phyloP scores from a whole-genome alignment of 92 coral and sea anemone species.

The Phenganax stokvisi region DNA sequence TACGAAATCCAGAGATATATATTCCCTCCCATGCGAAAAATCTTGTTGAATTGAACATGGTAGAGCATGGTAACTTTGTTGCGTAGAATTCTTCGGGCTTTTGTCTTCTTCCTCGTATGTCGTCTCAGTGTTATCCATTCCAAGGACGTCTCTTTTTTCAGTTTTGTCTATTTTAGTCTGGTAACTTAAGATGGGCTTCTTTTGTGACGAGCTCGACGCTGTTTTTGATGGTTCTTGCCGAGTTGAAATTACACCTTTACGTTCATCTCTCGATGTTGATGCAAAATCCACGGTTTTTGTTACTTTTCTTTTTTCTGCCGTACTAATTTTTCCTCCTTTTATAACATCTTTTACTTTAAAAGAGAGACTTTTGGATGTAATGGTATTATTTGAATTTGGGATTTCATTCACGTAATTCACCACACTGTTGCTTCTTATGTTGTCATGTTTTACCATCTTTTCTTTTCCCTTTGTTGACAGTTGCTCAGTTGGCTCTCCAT shows the following conservation, averaged over 20 bases:
- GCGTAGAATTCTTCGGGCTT: background rate
- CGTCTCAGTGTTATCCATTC: too few species aligned
- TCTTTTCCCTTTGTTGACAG: background rate
- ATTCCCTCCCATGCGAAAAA: background rate
- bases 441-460: background rate
- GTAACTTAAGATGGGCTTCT: too few species aligned
- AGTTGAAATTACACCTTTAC: background rate
- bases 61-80: background rate
- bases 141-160: too few species aligned
- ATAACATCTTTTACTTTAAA: background rate
- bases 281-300: background rate
- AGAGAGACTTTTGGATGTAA: background rate
- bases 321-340: background rate
- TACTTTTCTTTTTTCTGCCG: background rate
- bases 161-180: too few species aligned
- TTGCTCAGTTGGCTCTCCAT: background rate
- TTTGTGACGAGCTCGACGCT: too few species aligned
- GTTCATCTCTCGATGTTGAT: background rate
- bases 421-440: background rate
- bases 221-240: background rate
- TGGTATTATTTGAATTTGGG: background rate
- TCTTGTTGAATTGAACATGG: background rate
- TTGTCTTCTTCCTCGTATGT: too few species aligned
- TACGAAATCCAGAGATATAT: background rate
- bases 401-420: too few species aligned